phyloP scores from a whole-genome alignment of 2,113 vertebrate species.

The Syngnathus typhle region DNA sequence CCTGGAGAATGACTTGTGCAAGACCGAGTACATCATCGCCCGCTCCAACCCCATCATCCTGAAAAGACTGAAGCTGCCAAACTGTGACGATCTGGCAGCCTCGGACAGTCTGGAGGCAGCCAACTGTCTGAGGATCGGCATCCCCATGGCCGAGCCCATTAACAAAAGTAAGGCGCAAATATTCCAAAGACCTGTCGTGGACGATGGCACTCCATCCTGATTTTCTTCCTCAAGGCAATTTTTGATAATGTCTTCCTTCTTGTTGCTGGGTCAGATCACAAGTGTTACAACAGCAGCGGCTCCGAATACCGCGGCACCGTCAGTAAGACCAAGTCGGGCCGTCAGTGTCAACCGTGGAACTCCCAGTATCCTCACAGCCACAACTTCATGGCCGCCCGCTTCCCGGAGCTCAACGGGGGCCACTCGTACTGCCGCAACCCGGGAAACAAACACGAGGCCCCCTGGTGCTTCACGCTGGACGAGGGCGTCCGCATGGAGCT shows the following conservation, averaged over 20 bases:
- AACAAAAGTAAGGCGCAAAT: slow-evolving; percentile 83
- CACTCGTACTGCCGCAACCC: slow-evolving; percentile 99
- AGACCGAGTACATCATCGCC: slow-evolving; percentile 97
- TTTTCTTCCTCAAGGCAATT: too few relatives aligned
- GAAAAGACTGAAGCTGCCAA: slow-evolving; percentile 92
- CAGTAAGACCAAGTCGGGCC: slow-evolving; percentile 86
- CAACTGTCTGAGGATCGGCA: slow-evolving; percentile 92
- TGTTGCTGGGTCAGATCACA: slow-evolving; percentile 80
- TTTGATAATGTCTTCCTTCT: too few relatives aligned
- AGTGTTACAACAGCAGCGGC: slow-evolving; percentile 90
- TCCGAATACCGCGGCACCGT: slow-evolving; percentile 88
- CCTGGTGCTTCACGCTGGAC: slow-evolving; percentile 97
- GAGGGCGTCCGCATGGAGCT: slow-evolving; percentile 90
- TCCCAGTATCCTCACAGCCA: slow-evolving; percentile 97
- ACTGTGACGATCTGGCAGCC: slow-evolving; percentile 92
- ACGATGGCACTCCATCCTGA: too few relatives aligned
- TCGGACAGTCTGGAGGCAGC: slow-evolving; percentile 83
- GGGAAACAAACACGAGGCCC: slow-evolving; percentile 87
- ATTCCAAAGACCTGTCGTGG: too few relatives aligned
- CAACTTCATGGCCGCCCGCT: slow-evolving; percentile 82
- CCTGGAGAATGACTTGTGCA: slow-evolving; percentile 94
- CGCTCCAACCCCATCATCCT: slow-evolving; percentile 94
- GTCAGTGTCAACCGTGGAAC: slow-evolving; percentile 98
- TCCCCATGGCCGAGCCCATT: slow-evolving; percentile 93
- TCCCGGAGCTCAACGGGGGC: slow-evolving; percentile 89